Conservation (phyloP, 2,797 vertebrate species). For the Mus minutoides region DNA sequence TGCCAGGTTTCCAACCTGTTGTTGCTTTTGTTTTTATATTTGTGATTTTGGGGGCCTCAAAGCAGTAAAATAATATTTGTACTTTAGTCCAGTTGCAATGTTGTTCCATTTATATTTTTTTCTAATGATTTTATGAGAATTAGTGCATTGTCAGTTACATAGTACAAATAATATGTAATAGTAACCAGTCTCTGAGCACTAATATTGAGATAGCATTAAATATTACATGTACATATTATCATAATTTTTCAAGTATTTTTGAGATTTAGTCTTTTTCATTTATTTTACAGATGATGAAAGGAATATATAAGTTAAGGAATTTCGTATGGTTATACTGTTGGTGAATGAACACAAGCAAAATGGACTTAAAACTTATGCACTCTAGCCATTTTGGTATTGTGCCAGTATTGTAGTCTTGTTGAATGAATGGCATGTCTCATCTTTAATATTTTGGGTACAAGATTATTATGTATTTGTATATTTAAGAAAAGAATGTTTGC, state of each 20-base stretch:
- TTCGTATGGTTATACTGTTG: constrained; percentile 34
- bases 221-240: neutral
- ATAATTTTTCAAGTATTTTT: constrained; percentile 59
- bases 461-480: constrained; percentile 46
- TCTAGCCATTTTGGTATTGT: constrained; percentile 26
- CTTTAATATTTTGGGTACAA: constrained; percentile 36
- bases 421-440: constrained; percentile 44
- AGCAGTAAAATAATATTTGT: constrained; percentile 17
- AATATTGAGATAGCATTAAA: constrained; percentile 28
- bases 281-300: constrained; percentile 60
- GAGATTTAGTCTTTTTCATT: constrained; percentile 29
- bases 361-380: constrained; percentile 26
- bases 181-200: constrained; percentile 43
- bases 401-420: constrained; percentile 42
- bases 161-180: constrained; percentile 20
- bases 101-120: constrained; percentile 47
- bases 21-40: neutral
- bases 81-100: constrained; percentile 37
- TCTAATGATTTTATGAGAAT: constrained; percentile 39
- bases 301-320: constrained; percentile 27
- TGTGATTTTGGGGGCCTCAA: constrained; percentile 10
- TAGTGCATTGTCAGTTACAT: constrained; percentile 14
- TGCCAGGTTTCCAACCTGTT: neutral
- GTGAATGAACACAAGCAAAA: neutral
- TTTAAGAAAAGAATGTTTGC: constrained; percentile 32